A percentile compares a stretch with the other conserved stretches of the same genome.
phyloP scores from a whole-genome alignment of 2,888 invertebrate genomes.

The Myopa testacea region DNA sequence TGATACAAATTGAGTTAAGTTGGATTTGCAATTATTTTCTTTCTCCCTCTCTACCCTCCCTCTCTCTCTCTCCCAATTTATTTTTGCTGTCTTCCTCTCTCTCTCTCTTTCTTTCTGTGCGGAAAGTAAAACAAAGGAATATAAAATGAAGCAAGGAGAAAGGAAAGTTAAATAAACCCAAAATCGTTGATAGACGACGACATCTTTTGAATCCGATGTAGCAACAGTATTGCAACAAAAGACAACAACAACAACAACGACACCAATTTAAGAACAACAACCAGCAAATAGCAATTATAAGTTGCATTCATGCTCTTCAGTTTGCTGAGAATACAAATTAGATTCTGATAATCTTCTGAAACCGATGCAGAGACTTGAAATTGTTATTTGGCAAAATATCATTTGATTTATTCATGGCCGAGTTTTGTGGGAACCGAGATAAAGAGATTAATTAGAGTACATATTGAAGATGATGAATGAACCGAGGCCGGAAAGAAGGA shows the following conservation, averaged over 20 bases:
- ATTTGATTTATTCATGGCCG: conserved; percentile 7
- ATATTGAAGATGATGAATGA: neutral
- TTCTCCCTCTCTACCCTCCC: too few species aligned
- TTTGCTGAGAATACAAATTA: neutral
- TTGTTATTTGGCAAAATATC: conserved; percentile 9
- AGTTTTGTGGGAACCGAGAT: neutral
- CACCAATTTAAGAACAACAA: neutral
- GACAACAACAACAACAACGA: neutral
- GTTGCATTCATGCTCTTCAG: neutral
- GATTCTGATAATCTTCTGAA: conserved; percentile 22
- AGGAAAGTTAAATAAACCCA: neutral
- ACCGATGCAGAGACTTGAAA: conserved; percentile 11
- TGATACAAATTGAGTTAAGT: conserved; percentile 28
- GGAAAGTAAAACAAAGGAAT: neutral
- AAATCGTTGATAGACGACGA: neutral
- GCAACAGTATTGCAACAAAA: neutral
- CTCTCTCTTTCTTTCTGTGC: too few species aligned
- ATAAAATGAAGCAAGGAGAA: neutral
- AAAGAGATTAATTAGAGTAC: conserved; percentile 10
- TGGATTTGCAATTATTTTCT: conserved; percentile 7
- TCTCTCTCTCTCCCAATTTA: too few species aligned
- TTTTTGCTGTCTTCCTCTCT: too few species aligned
- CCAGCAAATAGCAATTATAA: conserved; percentile 8
- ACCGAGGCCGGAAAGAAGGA: neutral
- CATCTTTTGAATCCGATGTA: neutral